phyloP scores from a whole-genome alignment of 2,797 vertebrate species.

The Chelon labrosus region DNA sequence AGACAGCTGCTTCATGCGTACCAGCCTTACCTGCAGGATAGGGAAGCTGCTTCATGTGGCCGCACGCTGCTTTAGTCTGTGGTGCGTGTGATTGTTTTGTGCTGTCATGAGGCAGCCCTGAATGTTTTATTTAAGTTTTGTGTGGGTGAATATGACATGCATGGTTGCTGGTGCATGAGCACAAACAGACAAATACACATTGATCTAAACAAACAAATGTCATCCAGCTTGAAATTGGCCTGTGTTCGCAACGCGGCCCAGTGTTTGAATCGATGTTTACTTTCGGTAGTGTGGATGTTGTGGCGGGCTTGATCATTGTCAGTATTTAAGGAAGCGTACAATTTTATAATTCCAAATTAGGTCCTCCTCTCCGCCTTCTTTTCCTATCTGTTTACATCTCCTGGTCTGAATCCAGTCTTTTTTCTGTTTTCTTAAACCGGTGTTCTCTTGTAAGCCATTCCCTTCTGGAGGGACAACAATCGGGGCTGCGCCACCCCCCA shows the following conservation, averaged over 20 bases:
- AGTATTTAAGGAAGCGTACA: not conserved
- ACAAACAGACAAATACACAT: conserved; percentile 1
- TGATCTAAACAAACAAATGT: conserved; percentile 40
- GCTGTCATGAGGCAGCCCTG: conserved; percentile 6
- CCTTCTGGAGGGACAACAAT: conserved; percentile 55
- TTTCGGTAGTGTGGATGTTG: not conserved
- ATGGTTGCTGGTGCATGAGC: conserved; percentile 25
- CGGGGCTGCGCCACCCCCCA: conserved; percentile 27
- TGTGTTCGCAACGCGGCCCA: not conserved
- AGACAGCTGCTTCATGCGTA: conserved; percentile 7
- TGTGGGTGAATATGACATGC: conserved; percentile 10
- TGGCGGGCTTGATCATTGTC: too few species aligned
- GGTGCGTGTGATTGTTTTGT: not conserved
- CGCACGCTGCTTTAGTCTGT: conserved; percentile 25
- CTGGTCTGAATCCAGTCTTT: not conserved
- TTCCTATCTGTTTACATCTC: conserved; percentile 23
- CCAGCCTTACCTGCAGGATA: conserved; percentile 56
- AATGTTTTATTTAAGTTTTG: conserved; percentile 38
- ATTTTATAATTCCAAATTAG: conserved; percentile 1
- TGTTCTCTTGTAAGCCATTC: conserved; percentile 43
- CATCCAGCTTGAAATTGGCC: not conserved
- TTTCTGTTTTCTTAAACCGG: conserved; percentile 24
- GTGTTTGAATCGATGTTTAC: not conserved
- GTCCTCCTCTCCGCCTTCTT: not conserved
- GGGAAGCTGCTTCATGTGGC: conserved; percentile 17